These are phyloP conservation scores for Choloepus didactylus DNA, from an alignment of 2,797 vertebrate species.

Conservation along the genomic window DNA sequence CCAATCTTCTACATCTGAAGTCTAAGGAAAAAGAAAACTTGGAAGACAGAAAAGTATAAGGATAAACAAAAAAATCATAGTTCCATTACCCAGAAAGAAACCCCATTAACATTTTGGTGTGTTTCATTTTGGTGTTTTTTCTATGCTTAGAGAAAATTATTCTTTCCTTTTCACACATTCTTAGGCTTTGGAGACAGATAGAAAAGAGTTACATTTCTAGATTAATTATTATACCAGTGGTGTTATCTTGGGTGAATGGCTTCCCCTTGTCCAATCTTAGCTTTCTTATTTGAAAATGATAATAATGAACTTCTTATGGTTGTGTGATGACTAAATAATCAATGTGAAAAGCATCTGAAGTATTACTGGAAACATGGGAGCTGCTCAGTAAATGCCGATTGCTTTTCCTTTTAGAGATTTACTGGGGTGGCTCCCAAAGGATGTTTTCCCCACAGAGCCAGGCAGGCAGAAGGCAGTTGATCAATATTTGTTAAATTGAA, in stretches of 20 bases:
- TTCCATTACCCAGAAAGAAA: background rate
- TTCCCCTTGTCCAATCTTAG: background rate
- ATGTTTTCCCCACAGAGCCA: rapidly evolving
- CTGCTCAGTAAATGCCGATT: rapidly evolving
- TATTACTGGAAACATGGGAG: background rate
- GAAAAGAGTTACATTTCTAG: background rate
- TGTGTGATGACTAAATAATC: background rate
- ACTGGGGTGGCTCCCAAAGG: background rate
- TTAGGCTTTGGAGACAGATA: background rate
- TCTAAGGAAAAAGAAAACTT: background rate
- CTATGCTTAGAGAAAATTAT: background rate
- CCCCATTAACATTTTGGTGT: background rate
- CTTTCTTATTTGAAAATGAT: background rate
- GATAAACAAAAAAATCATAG: background rate
- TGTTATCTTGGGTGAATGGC: background rate
- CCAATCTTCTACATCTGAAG: background rate
- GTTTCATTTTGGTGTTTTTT: background rate
- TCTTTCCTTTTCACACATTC: background rate
- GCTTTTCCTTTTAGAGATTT: background rate
- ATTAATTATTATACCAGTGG: background rate
- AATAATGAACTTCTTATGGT: background rate
- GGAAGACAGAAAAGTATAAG: background rate
- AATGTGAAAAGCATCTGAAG: background rate
- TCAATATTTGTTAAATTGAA: background rate
- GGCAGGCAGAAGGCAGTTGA: background rate